Evolutionary conservation across 2,888 invertebrate species (phyloP), one percentile per base, ranked within the genome.

Genomic region (Andrena bicolor): DNA sequence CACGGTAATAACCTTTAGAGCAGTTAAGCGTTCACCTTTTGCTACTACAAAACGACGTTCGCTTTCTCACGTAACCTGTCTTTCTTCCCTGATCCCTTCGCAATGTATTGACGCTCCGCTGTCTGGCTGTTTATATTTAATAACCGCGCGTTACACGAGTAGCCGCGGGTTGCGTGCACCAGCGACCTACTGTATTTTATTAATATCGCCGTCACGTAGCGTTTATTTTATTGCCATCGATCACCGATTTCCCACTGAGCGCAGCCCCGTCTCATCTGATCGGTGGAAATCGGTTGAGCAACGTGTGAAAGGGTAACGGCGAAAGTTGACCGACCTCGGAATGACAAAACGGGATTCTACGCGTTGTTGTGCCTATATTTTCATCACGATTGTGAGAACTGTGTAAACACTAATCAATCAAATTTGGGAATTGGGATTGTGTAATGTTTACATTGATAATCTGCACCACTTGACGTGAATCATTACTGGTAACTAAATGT

Each of bases 1-100:
- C 83, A 77, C 88, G 84, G 86, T 82, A 86, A 86, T 90, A 90
- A 90, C 90, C 90, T 90, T 90, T 89, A 80, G 78, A 82, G 87
- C 89, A 86, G 86, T 89, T 88, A 85, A 81, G 68, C 84, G 81
- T 80, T 87, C 88, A 88, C 89, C 88, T 89, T 89, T 86, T 85
- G 83, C 86, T 86, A 85, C 87, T 80, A 85, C 78, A 80, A 77
- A 76, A 77, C 83, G 76, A 77, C 84, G 78, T 77, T 88, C 86
- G 81, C 85, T 84, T 86, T 88, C 88, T 86, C 86, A 84, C 86
- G 83, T 88, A 79, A 74, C 79, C 64, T 66, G 72, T 80, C 82
- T 81, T 65, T 71, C 61, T 70, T 53, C 49, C 63, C 64, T 71
- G 73, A 70, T 76, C 64, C 65, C 63, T 63, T 71, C 53, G 63